Conservation (phyloP, 2,113 vertebrate genomes). For the Cathartes aura region DNA sequence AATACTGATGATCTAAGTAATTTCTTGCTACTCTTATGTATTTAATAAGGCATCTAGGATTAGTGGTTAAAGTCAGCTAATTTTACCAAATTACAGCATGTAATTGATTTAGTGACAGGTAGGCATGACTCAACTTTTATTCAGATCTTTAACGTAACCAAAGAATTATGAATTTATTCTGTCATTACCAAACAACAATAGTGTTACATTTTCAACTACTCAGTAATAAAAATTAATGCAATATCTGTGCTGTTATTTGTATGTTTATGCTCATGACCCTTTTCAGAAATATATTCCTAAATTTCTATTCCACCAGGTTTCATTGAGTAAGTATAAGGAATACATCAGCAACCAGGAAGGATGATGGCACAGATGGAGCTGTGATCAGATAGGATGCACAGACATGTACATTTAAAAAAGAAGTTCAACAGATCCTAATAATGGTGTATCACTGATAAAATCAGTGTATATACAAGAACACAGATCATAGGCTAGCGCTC, state of each 20-base stretch:
- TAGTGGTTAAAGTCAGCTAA: conserved; percentile 20
- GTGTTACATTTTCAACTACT: neutral
- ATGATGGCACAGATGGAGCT: neutral
- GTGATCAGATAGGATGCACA: neutral
- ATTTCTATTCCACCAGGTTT: neutral
- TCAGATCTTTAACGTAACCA: neutral
- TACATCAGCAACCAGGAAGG: neutral
- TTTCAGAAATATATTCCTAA: neutral
- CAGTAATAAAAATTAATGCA: neutral
- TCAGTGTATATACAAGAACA: neutral
- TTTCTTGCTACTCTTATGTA: neutral
- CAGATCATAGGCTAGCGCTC: neutral
- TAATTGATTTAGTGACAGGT: neutral
- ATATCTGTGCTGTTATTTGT: neutral
- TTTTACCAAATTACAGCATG: neutral
- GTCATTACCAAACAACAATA: neutral
- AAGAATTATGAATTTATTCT: neutral
- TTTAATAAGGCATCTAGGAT: conserved; percentile 3
- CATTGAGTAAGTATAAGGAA: neutral
- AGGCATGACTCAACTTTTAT: neutral
- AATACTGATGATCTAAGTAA: conserved; percentile 8
- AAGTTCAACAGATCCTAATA: neutral
- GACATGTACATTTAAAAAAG: neutral
- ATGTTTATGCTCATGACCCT: neutral
- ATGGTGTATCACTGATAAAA: neutral